Evolutionary conservation across 2,113 vertebrate species (phyloP).

Genomic region (Nothoprocta perdicaria): DNA sequence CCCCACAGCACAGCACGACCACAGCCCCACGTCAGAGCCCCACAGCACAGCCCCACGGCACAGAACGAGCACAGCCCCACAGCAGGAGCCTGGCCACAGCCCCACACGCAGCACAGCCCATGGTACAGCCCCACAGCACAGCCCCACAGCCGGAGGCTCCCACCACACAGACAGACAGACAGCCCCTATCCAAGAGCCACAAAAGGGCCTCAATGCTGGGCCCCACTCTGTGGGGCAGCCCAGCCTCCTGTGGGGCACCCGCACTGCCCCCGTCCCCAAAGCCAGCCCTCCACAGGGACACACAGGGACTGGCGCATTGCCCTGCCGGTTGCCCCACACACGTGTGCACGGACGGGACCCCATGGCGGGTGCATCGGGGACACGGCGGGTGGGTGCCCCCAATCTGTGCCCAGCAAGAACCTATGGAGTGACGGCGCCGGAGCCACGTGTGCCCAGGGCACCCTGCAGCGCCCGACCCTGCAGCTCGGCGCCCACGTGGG

Average conservation of each 20-base stretch:
- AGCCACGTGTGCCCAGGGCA: background rate
- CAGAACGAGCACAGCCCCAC: too few species aligned
- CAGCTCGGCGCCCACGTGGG: too few species aligned
- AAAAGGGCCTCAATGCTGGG: background rate
- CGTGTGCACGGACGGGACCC: background rate
- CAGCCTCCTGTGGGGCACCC: too few species aligned
- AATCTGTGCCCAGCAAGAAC: background rate
- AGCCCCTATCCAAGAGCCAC: background rate
- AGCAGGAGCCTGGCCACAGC: background rate
- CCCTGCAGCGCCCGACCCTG: too few species aligned
- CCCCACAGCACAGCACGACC: too few species aligned
- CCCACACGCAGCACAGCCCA: background rate
- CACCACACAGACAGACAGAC: background rate
- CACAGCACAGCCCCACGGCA: background rate
- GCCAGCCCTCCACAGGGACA: background rate
- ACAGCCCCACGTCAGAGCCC: background rate
- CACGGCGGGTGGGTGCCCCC: background rate
- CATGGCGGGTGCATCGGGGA: too few species aligned
- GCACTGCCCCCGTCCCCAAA: background rate
- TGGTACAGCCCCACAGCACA: background rate
- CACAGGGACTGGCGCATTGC: background rate
- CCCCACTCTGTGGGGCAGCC: background rate
- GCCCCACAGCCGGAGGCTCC: background rate
- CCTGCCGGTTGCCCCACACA: accelerated
- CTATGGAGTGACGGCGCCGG: too few species aligned